Percentiles rank a stretch among this genome's conserved stretches.
Evolutionary conservation across 2,888 invertebrate genomes (phyloP).

Genomic region (Machimus atricapillus): DNA sequence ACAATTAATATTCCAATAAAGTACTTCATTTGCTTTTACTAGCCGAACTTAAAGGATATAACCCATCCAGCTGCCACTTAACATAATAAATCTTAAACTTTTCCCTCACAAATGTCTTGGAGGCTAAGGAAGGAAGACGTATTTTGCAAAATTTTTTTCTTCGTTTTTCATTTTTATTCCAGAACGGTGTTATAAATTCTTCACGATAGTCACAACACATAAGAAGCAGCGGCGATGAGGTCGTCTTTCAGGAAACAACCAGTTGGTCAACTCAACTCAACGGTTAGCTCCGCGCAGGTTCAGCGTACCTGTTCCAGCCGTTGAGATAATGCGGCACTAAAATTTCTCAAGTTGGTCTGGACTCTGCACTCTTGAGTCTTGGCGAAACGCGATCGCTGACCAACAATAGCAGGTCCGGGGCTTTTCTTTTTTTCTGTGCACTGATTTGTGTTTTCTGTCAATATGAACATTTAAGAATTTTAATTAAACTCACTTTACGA

Average conservation of each 20-base stretch:
- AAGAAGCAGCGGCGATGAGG: conserved; percentile 20
- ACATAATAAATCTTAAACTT: neutral
- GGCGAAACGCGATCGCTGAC: neutral
- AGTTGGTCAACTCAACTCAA: conserved; percentile 2
- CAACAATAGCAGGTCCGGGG: neutral
- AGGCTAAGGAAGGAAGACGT: neutral
- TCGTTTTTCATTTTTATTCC: neutral
- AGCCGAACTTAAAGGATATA: neutral
- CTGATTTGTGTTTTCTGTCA: conserved; percentile 7
- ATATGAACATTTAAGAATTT: neutral
- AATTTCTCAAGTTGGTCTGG: neutral
- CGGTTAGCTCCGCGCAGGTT: conserved; percentile 8
- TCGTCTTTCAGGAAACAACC: conserved; percentile 25
- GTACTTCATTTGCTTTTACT: neutral
- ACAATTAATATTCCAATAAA: no score
- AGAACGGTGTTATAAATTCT: conserved; percentile 15
- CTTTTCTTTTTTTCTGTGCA: neutral
- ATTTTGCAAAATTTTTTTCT: neutral
- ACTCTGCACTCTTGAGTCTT: no score
- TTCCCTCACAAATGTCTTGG: neutral
- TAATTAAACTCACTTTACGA: neutral
- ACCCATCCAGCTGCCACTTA: neutral
- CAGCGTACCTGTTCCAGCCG: conserved; percentile 19
- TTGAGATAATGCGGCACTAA: neutral
- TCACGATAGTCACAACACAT: conserved; percentile 9